Evolutionary conservation across 2,888 invertebrate species (phyloP).

Genomic region (Galeruca laticollis): DNA sequence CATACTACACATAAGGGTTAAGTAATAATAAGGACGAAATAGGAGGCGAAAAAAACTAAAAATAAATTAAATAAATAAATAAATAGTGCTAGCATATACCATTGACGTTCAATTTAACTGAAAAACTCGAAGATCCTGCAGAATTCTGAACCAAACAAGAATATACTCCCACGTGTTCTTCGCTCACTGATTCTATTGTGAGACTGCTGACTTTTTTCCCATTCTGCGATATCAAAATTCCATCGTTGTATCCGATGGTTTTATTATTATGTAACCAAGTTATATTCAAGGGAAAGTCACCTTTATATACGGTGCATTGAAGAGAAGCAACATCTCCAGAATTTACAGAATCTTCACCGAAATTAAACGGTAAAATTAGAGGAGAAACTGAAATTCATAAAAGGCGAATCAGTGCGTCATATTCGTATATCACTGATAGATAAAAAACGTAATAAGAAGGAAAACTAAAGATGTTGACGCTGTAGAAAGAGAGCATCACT

Average conservation of each 20-base stretch:
- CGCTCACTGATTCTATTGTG: conserved; percentile 72
- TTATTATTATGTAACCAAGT: conserved; percentile 75
- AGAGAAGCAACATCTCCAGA: conserved; percentile 57
- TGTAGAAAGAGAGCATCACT: too few species aligned
- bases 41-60: background rate
- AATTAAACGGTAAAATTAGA: conserved; percentile 76
- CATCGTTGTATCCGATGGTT: conserved; percentile 53
- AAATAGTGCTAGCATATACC: conserved; percentile 34
- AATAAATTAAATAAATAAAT: background rate
- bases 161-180: conserved; percentile 73
- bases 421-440: too few species aligned
- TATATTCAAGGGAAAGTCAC: conserved; percentile 82
- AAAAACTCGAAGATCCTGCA: conserved; percentile 68
- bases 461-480: too few species aligned
- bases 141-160: conserved; percentile 73
- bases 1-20: too few species aligned
- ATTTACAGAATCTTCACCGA: conserved; percentile 76
- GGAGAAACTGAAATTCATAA: conserved; percentile 63
- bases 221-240: conserved; percentile 65
- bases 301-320: conserved; percentile 77
- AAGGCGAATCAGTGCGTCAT: too few species aligned
- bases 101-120: conserved; percentile 69
- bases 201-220: conserved; percentile 68
- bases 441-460: too few species aligned
- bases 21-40: too few species aligned